Conservation (phyloP, 2,113 vertebrate genomes). For the Myotis brandtii region DNA sequence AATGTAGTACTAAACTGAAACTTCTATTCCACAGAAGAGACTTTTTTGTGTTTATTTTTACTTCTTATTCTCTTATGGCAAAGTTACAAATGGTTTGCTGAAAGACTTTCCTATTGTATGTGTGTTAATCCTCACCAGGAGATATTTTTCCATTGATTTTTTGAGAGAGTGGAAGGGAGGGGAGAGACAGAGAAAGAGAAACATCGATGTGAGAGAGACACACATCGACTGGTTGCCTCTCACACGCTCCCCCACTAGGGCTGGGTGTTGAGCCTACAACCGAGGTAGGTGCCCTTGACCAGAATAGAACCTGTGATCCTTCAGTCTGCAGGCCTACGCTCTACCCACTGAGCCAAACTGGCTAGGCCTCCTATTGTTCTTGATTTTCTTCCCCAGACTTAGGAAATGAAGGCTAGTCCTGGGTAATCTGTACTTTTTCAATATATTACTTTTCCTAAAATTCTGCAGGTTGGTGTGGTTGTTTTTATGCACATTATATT, state of each 20-base stretch:
- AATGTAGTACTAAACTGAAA: background rate
- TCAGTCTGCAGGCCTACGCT: no score
- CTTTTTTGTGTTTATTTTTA: background rate
- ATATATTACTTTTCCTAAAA: background rate
- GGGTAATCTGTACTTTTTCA: background rate
- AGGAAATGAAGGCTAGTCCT: slow-evolving; percentile 10
- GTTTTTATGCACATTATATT: background rate
- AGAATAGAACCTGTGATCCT: no score
- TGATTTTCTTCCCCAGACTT: slow-evolving; percentile 19
- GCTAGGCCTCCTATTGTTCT: background rate
- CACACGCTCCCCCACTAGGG: no score
- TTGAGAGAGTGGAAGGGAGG: no score
- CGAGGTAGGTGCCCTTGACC: no score
- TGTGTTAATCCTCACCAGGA: background rate
- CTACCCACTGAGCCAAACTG: no score
- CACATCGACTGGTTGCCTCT: no score
- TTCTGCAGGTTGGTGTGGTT: background rate
- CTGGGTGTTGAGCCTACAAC: no score
- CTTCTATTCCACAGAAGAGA: background rate
- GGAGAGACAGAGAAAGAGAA: no score
- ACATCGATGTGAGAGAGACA: no score
- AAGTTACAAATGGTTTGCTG: slow-evolving; percentile 37
- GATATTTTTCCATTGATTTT: no score
- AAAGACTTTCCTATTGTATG: background rate
- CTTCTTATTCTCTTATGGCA: background rate